Conservation (phyloP, 2,797 vertebrate genomes). For the Urocyon cinereoargenteus region DNA sequence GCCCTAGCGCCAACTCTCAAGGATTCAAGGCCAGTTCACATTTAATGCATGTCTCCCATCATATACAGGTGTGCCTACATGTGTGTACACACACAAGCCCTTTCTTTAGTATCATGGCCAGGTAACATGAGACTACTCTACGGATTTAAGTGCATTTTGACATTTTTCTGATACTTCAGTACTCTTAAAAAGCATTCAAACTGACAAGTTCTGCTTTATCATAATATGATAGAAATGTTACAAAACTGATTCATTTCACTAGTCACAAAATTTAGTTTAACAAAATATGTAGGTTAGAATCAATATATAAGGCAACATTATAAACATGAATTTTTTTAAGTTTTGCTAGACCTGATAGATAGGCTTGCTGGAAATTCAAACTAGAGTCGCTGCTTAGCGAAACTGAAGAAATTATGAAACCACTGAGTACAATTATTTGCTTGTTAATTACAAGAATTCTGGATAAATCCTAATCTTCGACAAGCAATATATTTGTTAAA, state of each 20-base stretch:
- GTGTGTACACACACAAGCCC: accelerated
- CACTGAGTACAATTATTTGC: not conserved
- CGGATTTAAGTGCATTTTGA: not conserved
- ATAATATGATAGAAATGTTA: constrained; percentile 17
- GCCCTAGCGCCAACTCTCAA: not conserved
- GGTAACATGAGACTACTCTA: not conserved
- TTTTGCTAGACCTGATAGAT: not conserved
- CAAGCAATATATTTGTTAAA: not conserved
- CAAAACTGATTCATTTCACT: not conserved
- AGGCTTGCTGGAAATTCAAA: constrained; percentile 17
- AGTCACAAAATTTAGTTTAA: constrained; percentile 38
- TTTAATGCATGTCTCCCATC: not conserved
- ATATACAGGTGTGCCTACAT: not conserved
- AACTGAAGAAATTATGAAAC: not conserved
- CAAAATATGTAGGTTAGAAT: not conserved
- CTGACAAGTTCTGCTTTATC: not conserved
- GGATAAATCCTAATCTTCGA: not conserved
- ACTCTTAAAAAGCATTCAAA: not conserved
- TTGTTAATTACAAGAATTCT: constrained; percentile 35
- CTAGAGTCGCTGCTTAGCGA: not conserved
- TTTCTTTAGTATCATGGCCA: not conserved
- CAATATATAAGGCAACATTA: not conserved
- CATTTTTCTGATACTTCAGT: not conserved
- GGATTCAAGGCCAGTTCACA: not conserved
- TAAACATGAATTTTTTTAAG: not conserved